Base-by-base conservation (phyloP, 2,113 vertebrate genomes). In the Steatornis caripensis region DNA sequence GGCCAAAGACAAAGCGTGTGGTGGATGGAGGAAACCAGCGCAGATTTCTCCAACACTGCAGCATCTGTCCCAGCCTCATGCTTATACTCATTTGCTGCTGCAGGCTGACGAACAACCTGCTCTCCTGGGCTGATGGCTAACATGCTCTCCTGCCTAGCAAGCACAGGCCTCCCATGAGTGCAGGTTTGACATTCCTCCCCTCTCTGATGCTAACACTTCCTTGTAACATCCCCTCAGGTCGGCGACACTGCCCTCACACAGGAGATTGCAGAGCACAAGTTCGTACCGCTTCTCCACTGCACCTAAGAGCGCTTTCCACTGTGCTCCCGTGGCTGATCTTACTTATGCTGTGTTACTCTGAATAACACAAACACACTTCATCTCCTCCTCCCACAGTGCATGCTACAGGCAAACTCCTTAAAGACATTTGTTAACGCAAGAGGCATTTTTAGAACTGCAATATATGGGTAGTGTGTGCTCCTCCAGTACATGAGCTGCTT, bases 371-470 rank as follows among this genome's bases (percentile, higher is more conserved):
- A 96, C 70, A 60, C 78, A 48, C 80, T 97, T 74, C 79, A 96
- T 98, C 91, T 90, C 48, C 84, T 71, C 71, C 87, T 87, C 70
- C 74, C 84, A 64, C 84, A 49, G 72, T 32, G 41, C 85, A 84
- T 22, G 37, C 93, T 95, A 86, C 58, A 77, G 58, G 85, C 91
- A 93, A 96, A 95, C 91, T 95, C 87, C 93, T 97, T 89, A 36
- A 95, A 97, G 95, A 93, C 14, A 20, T 96, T 82, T 96, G 94
- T 91, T 97, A 97, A 94, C 4, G 49, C 91, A 84, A 97, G 83
- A 88, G 90, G 88, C 93, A 87, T 93, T 87, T 96, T 85, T 92
- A 93, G 97, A 97, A 91, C 85, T 39, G 17, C 90, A 57, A 61
- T 91, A 79, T 66, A 93, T 81, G 85, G 94, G 94, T 34, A 30